Evolutionary conservation across 2,797 vertebrate genomes (phyloP), one percentile per base, ranked within the genome.

Genomic region (Neomorphus geoffroyi): DNA sequence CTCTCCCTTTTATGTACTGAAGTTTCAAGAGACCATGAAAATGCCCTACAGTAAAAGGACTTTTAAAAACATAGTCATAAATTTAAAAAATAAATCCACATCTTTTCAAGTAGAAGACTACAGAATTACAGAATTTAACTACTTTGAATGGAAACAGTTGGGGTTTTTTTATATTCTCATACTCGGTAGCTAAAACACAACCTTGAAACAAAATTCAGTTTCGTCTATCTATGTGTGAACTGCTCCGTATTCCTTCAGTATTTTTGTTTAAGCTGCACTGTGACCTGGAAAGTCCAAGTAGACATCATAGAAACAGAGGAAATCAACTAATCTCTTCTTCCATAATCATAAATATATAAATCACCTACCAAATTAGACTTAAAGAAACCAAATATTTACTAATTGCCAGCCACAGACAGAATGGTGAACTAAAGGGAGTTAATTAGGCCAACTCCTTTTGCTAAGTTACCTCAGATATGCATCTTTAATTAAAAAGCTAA

Each of bases 401-500:
- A 72, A 61, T 24, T 4, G 0, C 30, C 39, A 88, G 57, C 56
- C 95, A 89, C 54, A n/a, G 54, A 75, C 45, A 88, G 56, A 86
- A 81, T 24, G 48, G 57, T 71, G 45, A 87, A 80, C 54, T 79
- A 86, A 69, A 84, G 45, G 27, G 61, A 94, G 70, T 79, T 95
- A 80, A 96, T 96, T 88, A 96, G 57, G 50, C 51, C 82, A 93
- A 70, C 45, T 58, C 46, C 48, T 88, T 94, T 86, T 80, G 50
- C 56, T 78, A 87, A 46, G 41, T 79, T 87, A 94, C 67, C 67
- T 81, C 73, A 80, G 77, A 93, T 86, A 90, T 3, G 32, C 28
- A 80, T 75, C 66, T 96, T 94, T 93, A 95, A 95, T 93, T 94
- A 88, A 92, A 83, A 88, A 74, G 48, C 78, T 72, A 87, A 88